A percentile compares a stretch with the other conserved stretches of the same genome.
Evolutionary conservation across 2,797 vertebrate genomes (phyloP).

Genomic region (Rhodeus uyekii): DNA sequence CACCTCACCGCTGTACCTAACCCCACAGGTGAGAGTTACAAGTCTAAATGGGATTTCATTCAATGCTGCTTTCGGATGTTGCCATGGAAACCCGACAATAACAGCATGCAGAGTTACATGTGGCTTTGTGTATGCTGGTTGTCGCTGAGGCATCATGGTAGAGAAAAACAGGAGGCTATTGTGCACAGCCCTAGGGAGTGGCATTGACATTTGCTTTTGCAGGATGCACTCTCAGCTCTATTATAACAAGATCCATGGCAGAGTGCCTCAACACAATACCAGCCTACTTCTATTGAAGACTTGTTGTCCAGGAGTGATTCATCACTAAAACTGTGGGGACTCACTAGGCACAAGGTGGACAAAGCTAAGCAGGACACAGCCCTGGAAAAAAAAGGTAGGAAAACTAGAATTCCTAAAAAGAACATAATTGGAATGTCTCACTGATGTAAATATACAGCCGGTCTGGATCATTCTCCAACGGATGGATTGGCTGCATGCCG

Average conservation of each 20-base stretch:
- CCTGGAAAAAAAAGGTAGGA: neutral
- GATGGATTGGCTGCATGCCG: constrained; percentile 28
- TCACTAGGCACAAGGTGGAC: constrained; percentile 28
- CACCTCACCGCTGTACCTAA: constrained; percentile 31
- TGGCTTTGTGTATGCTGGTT: constrained; percentile 53
- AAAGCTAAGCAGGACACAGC: constrained; percentile 28
- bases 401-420: constrained; percentile 37
- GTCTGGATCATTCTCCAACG: constrained; percentile 1
- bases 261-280: constrained; percentile 45
- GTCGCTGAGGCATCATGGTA: constrained; percentile 51
- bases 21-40: constrained; percentile 48
- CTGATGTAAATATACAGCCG: constrained; percentile 25
- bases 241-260: constrained; percentile 55
- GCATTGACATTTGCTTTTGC: constrained; percentile 60
- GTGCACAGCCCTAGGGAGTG: constrained; percentile 55
- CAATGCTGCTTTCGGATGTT: constrained; percentile 48
- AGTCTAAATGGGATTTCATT: constrained; percentile 54
- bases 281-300: constrained; percentile 47
- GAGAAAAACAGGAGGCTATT: constrained; percentile 54
- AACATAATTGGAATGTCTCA: constrained; percentile 36
- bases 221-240: constrained; percentile 54
- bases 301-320: constrained; percentile 49
- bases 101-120: constrained; percentile 50
- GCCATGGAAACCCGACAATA: constrained; percentile 58
- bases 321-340: constrained; percentile 35